phyloP scores from a whole-genome alignment of 2,888 invertebrate species.

The Endotricha flammealis region DNA sequence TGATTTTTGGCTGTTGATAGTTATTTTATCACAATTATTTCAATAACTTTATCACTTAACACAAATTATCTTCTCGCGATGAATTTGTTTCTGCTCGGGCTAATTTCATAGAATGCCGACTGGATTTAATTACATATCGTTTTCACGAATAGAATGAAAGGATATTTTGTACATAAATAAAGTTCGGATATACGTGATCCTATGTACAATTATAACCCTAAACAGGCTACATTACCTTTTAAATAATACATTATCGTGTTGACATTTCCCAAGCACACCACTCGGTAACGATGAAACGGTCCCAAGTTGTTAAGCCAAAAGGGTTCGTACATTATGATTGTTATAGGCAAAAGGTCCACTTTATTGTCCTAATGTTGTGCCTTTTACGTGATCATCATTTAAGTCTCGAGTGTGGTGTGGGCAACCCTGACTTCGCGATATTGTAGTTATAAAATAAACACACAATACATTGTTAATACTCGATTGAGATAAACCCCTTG shows the following conservation, averaged over 20 bases:
- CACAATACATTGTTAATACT: too few relatives aligned
- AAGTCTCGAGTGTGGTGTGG: constrained; percentile 38
- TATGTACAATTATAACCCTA: constrained; percentile 24
- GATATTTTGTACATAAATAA: too few relatives aligned
- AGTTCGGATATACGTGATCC: too few relatives aligned
- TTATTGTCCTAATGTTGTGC: constrained; percentile 62
- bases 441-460: constrained; percentile 38
- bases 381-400: constrained; percentile 61
- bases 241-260: constrained; percentile 48
- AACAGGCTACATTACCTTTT: constrained; percentile 33
- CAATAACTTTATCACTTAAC: too few relatives aligned
- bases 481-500: too few relatives aligned
- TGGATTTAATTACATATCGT: too few relatives aligned
- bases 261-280: constrained; percentile 38
- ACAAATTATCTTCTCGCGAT: too few relatives aligned
- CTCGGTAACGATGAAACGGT: constrained; percentile 40
- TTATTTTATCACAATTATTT: too few relatives aligned
- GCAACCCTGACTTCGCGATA: constrained; percentile 29
- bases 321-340: constrained; percentile 65
- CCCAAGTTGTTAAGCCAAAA: constrained; percentile 55
- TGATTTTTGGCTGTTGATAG: too few relatives aligned
- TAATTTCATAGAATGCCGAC: too few relatives aligned
- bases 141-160: too few relatives aligned
- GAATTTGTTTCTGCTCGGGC: too few relatives aligned
- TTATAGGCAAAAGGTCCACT: constrained; percentile 60